phyloP scores from a whole-genome alignment of 2,888 invertebrate genomes.

The Mythimna albipuncta region DNA sequence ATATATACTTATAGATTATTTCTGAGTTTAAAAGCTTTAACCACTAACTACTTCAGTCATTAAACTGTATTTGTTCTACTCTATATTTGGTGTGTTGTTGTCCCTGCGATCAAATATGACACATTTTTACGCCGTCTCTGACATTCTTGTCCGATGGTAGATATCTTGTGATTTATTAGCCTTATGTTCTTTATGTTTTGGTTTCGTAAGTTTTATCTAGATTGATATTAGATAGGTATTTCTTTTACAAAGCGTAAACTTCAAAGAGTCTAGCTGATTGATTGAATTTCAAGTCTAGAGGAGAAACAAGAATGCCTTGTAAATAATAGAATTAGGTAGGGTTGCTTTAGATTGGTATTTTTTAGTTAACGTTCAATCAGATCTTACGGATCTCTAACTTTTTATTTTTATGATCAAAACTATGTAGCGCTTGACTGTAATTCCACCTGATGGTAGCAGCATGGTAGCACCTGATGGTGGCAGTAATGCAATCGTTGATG shows the following conservation, averaged over 20 bases:
- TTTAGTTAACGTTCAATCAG: background rate
- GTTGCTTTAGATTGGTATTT: background rate
- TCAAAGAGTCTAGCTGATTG: slow-evolving; percentile 17
- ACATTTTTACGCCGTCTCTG: slow-evolving; percentile 4
- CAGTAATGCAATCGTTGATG: no score
- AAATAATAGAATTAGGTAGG: slow-evolving; percentile 1
- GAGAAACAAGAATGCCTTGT: slow-evolving; percentile 2
- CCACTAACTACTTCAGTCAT: no score
- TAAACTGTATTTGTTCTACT: background rate
- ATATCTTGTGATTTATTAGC: slow-evolving; percentile 22
- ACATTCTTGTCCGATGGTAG: slow-evolving; percentile 17
- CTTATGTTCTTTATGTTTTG: background rate
- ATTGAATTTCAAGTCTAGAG: slow-evolving; percentile 19
- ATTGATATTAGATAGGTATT: background rate
- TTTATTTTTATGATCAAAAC: no score
- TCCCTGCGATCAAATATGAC: background rate
- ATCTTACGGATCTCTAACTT: background rate
- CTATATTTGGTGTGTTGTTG: background rate
- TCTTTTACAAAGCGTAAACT: background rate
- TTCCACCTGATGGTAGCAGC: no score
- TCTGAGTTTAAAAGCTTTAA: no score
- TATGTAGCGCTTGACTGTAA: no score
- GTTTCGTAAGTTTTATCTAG: background rate
- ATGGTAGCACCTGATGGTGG: no score
- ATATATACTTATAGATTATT: no score